Base-by-base conservation (phyloP, 1,140 invertebrate genomes). In the Acromyrmex echinatior region DNA sequence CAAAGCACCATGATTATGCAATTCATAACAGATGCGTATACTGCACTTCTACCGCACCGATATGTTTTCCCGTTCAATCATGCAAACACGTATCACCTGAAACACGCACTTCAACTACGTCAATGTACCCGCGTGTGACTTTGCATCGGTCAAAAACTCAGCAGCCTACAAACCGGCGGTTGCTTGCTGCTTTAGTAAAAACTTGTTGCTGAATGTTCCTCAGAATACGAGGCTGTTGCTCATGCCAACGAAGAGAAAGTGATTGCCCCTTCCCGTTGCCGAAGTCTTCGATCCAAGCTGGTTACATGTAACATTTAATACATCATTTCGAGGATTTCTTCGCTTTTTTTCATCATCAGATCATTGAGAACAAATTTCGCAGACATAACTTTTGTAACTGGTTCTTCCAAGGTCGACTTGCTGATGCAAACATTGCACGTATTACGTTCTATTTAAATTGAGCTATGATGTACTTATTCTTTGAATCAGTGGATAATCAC, bases 141-240 rank as follows among this genome's bases (percentile, higher is more conserved):
- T 39, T 66, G 31, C 25, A 25, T 70, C 31, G 63, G 28, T 63
- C 21, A 62, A 53, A 53, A 80, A 85, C 49, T 25, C 14, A 63
- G 25, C 45, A 28, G 58, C 45, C 35, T 25, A 58, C 62, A 49
- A 21, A 74, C 35, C 60, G 58, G 25, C 58, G 68, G 9, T 25
- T 63, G 63, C 86, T 87, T 94, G 92, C 88, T 93, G 89, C 93
- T 92, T 94, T 93, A 89, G 92, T 94, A 94, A 95, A 95, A 94
- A 95, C 93, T 92, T 88, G 71, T 78, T 84, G 92, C 86, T 89
- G 93, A 95, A 93, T 94, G 94, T 92, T 92, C 88, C 62, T 86
- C 86, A 82, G 81, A 91, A 73, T 51, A 76, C 87, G 85, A 88
- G 89, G 63, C 90, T 49, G 81, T 86, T 82, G 88, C 71, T 87